Percentiles rank a stretch among this genome's conserved stretches.
phyloP scores from a whole-genome alignment of 2,797 vertebrate genomes.

The Periophthalmus magnuspinnatus region DNA sequence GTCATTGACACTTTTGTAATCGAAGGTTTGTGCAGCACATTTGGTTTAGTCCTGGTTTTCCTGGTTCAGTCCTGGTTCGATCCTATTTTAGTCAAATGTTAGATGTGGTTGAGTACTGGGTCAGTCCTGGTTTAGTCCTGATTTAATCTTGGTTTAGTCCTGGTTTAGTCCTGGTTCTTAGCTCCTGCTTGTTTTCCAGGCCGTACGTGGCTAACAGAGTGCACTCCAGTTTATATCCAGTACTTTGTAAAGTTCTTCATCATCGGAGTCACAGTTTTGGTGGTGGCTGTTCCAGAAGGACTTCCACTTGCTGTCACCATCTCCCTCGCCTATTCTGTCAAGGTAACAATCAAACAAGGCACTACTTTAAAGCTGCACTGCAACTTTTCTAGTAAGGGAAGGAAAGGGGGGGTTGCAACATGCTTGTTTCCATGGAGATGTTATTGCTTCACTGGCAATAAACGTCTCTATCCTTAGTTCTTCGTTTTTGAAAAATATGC shows the following conservation, averaged over 20 bases:
- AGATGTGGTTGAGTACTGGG: background rate
- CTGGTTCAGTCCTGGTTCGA: background rate
- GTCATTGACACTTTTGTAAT: constrained; percentile 94
- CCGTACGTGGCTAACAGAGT: constrained; percentile 90
- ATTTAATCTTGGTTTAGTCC: background rate
- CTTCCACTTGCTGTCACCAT: constrained; percentile 97
- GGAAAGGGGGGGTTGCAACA: too few species aligned
- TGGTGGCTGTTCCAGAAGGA: constrained; percentile 97
- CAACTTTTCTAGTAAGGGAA: too few species aligned
- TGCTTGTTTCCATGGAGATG: too few species aligned
- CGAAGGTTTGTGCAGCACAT: constrained; percentile 57
- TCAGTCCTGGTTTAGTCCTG: background rate
- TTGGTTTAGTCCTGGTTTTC: too few species aligned
- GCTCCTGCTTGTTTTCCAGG: constrained; percentile 71
- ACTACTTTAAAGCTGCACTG: too few species aligned
- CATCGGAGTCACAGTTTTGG: constrained; percentile 97
- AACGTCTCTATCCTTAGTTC: too few species aligned
- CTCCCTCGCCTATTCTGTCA: constrained; percentile 97
- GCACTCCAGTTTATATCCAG: constrained; percentile 95
- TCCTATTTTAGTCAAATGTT: background rate
- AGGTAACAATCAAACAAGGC: constrained; percentile 75
- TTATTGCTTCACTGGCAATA: too few species aligned
- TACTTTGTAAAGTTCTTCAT: constrained; percentile 99
- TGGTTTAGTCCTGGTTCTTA: too few species aligned
- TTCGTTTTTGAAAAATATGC: too few species aligned